Conservation (phyloP, 2,113 vertebrate genomes). For the Hystrix brachyura region DNA sequence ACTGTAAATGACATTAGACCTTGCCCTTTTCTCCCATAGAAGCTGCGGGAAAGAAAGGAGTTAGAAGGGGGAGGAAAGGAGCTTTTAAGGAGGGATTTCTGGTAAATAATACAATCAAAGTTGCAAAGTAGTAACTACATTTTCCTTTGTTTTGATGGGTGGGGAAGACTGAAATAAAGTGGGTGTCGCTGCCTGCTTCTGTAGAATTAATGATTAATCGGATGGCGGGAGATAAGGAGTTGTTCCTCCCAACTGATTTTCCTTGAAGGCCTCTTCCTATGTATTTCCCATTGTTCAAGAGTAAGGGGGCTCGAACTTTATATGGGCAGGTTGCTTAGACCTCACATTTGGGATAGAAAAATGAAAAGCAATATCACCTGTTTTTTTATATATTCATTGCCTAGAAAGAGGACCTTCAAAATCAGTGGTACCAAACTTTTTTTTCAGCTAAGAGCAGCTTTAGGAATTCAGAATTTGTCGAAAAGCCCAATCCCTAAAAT, state of each 20-base stretch:
- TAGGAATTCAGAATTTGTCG: slow-evolving; percentile 84
- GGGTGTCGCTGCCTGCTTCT: slow-evolving; percentile 75
- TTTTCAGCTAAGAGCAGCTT: slow-evolving; percentile 84
- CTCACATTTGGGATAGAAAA: slow-evolving; percentile 76
- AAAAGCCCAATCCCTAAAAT: slow-evolving; percentile 84
- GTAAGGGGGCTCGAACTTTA: slow-evolving; percentile 74
- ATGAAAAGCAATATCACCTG: slow-evolving; percentile 65
- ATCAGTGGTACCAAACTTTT: slow-evolving; percentile 85
- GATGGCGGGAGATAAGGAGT: slow-evolving; percentile 57
- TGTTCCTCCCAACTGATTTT: slow-evolving; percentile 82
- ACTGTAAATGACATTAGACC: slow-evolving; percentile 57
- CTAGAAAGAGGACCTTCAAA: slow-evolving; percentile 86
- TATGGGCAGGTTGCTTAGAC: slow-evolving; percentile 71
- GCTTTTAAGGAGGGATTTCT: slow-evolving; percentile 16
- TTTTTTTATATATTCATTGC: slow-evolving; percentile 78
- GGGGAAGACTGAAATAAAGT: slow-evolving; percentile 70
- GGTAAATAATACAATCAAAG: slow-evolving; percentile 65
- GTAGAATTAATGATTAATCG: slow-evolving; percentile 68
- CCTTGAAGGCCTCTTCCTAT: slow-evolving; percentile 84
- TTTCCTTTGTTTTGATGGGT: slow-evolving; percentile 74
- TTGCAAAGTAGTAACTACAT: slow-evolving; percentile 70
- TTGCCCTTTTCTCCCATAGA: slow-evolving; percentile 61
- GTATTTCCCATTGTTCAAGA: slow-evolving; percentile 74
- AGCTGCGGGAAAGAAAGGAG: slow-evolving; percentile 17
- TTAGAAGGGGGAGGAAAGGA: slow-evolving; percentile 53